Percentiles rank a stretch among this genome's conserved stretches.
phyloP scores from a whole-genome alignment of 2,797 vertebrate genomes.

The Poeciliopsis presidionis region DNA sequence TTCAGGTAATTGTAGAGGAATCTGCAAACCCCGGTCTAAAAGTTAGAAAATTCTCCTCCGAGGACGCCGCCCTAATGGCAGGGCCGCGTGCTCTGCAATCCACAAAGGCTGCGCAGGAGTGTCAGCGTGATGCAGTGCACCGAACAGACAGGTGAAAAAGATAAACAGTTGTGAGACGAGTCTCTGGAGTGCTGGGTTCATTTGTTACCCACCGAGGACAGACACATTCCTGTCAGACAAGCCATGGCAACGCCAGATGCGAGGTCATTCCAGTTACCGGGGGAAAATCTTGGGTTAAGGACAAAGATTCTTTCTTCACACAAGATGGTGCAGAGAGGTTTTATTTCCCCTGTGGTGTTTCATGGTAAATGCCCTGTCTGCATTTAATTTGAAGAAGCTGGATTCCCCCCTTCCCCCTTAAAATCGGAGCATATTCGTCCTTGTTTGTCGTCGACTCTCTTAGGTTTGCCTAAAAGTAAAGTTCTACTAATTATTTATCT shows the following conservation, averaged over 20 bases:
- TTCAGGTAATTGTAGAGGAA: not conserved
- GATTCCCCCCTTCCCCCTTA: conserved; percentile 14
- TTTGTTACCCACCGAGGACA: conserved; percentile 82
- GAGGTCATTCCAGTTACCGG: conserved; percentile 76
- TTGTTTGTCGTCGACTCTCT: conserved; percentile 31
- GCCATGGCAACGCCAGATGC: conserved; percentile 74
- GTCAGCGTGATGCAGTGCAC: conserved; percentile 75
- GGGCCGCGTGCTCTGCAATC: conserved; percentile 67
- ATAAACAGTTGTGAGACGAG: conserved; percentile 82
- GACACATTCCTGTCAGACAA: conserved; percentile 78
- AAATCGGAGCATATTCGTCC: conserved; percentile 47
- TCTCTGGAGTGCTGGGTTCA: conserved; percentile 79
- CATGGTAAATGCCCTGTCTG: conserved; percentile 58
- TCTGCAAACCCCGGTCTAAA: conserved; percentile 21
- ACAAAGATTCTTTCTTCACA: conserved; percentile 72
- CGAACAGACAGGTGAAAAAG: conserved; percentile 75
- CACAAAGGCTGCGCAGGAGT: conserved; percentile 67
- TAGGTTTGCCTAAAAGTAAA: conserved; percentile 3
- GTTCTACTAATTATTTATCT: not conserved
- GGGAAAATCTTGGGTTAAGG: conserved; percentile 75
- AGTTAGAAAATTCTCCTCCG: conserved; percentile 60
- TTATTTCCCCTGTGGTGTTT: conserved; percentile 72
- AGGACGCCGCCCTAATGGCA: conserved; percentile 56
- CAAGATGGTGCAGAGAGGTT: conserved; percentile 59
- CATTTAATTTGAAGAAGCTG: conserved; percentile 35